A percentile compares a stretch with the other conserved stretches of the same genome.
These are phyloP conservation scores for Lates japonicus DNA, from an alignment of 2,797 vertebrate genomes.

Conservation along the genomic window DNA sequence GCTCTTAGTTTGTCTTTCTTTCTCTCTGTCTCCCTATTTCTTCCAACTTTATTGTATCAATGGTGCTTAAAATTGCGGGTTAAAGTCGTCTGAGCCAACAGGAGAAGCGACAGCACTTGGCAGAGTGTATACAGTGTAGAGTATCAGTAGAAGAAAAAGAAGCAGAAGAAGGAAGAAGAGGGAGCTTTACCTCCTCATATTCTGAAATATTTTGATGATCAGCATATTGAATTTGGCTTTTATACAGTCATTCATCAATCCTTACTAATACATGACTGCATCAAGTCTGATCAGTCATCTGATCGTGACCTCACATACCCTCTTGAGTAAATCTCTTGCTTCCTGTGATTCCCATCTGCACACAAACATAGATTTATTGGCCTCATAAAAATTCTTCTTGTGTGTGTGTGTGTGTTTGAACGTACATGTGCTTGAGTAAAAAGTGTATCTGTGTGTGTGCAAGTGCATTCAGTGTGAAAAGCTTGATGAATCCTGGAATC, in stretches of 20 bases:
- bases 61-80: conserved; percentile 10
- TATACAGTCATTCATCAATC: neutral
- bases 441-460: conserved; percentile 18
- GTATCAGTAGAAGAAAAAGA: conserved; percentile 1
- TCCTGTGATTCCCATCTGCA: conserved; percentile 53
- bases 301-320: conserved; percentile 45
- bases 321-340: conserved; percentile 28
- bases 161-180: neutral
- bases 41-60: conserved; percentile 17
- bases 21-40: neutral
- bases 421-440: neutral
- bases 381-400: conserved; percentile 54
- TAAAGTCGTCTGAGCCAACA: conserved; percentile 4
- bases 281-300: neutral
- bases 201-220: conserved; percentile 7
- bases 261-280: neutral
- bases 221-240: neutral
- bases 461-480: conserved; percentile 41
- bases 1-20: conserved; percentile 9
- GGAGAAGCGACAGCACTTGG: conserved; percentile 1
- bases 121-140: neutral
- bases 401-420: conserved; percentile 1
- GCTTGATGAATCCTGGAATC: conserved; percentile 53
- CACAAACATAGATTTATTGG: conserved; percentile 43
- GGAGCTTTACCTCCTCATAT: neutral